Conservation (phyloP, 1,140 invertebrate genomes). For the Neotoxoptera formosana region DNA sequence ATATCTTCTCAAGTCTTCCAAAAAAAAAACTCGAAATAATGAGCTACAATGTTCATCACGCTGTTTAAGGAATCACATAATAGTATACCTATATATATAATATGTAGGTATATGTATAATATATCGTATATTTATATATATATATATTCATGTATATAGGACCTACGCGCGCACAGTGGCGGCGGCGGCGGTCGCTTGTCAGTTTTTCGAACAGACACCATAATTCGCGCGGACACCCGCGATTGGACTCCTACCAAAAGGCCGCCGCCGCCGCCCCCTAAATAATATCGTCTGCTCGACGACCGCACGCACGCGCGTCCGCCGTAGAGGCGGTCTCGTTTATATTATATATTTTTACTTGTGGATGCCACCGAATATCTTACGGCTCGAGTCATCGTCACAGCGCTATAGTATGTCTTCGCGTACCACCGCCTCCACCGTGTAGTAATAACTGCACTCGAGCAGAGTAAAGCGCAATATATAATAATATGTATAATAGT, state of each 20-base stretch:
- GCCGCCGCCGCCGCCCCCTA: not conserved
- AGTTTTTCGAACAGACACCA: slow-evolving; percentile 20
- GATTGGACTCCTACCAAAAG: slow-evolving; percentile 55
- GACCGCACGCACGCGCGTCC: not conserved
- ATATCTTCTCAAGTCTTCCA: not conserved
- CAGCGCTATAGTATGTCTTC: not conserved
- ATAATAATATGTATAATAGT: not conserved
- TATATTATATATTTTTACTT: slow-evolving; percentile 12
- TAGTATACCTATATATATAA: not conserved
- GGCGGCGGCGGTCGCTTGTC: not conserved
- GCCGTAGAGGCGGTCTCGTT: not conserved
- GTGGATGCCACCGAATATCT: not conserved
- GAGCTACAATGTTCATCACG: not conserved
- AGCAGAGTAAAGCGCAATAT: no score
- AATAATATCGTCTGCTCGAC: not conserved
- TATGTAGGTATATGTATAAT: no score
- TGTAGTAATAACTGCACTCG: no score
- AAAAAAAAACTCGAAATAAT: slow-evolving; percentile 3
- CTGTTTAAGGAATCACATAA: no score
- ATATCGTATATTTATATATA: not conserved
- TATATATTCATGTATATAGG: no score
- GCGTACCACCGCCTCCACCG: not conserved
- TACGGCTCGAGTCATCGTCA: not conserved
- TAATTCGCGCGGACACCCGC: slow-evolving; percentile 44
- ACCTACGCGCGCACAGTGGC: not conserved